A percentile compares a stretch with the other conserved stretches of the same genome.
phyloP scores from a whole-genome alignment of 2,797 vertebrate genomes.

The Cyclura pinguis region DNA sequence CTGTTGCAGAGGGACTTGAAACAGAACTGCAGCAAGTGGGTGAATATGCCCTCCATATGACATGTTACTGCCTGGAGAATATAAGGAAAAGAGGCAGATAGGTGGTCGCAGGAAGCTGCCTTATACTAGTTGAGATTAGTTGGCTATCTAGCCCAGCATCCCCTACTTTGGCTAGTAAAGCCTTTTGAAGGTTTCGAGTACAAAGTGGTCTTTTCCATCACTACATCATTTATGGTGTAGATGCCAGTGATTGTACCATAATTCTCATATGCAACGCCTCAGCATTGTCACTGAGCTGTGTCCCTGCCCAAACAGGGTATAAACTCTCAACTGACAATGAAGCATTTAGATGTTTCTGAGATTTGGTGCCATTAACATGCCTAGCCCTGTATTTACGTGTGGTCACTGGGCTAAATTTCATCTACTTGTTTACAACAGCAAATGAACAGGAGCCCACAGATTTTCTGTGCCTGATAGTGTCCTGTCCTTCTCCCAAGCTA shows the following conservation, averaged over 20 bases:
- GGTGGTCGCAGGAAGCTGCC: neutral
- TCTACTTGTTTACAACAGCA: neutral
- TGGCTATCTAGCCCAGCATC: neutral
- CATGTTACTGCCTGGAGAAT: accelerated
- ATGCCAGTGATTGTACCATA: neutral
- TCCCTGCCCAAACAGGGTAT: neutral
- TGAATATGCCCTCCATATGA: neutral
- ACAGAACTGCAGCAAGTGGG: neutral
- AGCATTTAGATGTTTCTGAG: neutral
- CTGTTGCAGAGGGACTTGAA: neutral
- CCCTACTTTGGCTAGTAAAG: neutral
- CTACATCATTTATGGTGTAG: neutral
- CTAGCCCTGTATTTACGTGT: neutral
- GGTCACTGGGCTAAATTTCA: neutral
- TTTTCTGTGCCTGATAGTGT: no score
- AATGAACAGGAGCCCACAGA: neutral
- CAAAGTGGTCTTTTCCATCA: neutral
- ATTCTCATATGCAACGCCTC: neutral
- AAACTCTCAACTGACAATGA: neutral
- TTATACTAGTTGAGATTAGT: neutral
- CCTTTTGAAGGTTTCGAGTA: neutral
- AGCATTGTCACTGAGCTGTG: neutral
- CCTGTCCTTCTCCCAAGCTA: neutral
- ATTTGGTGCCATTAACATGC: neutral
- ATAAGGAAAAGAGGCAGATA: neutral